phyloP scores from a whole-genome alignment of 2,888 invertebrate species.

The Odontothrips loti region DNA sequence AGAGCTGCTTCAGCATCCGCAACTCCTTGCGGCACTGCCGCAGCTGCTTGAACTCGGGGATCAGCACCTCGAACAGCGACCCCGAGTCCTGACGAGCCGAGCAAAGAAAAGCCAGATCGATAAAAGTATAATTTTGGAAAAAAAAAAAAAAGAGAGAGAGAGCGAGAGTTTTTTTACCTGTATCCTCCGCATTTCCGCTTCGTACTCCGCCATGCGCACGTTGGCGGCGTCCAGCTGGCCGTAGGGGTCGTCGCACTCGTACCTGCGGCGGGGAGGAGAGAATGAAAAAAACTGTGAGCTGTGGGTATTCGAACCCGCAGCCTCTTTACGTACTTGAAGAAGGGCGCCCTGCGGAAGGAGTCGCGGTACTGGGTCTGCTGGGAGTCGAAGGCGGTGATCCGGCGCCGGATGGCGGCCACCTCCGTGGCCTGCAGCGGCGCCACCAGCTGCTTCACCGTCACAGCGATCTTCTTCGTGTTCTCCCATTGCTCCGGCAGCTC shows the following conservation, averaged over 20 bases:
- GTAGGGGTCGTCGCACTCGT: conserved; percentile 69
- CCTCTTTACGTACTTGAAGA: conserved; percentile 45
- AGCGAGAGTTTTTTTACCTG: conserved; percentile 42
- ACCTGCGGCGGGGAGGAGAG: conserved; percentile 51
- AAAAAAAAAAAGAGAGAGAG: not conserved
- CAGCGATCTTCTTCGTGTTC: conserved; percentile 86
- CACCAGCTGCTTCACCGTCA: conserved; percentile 88
- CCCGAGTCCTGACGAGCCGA: conserved; percentile 67
- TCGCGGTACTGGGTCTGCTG: conserved; percentile 82
- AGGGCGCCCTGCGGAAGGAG: conserved; percentile 63
- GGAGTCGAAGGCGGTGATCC: conserved; percentile 78
- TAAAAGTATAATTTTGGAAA: not conserved
- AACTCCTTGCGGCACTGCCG: conserved; percentile 90
- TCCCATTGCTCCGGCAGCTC: conserved; percentile 96
- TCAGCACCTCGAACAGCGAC: conserved; percentile 87
- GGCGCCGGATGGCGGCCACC: conserved; percentile 83
- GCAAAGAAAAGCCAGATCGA: no score
- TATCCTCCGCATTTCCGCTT: conserved; percentile 79
- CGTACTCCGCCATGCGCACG: conserved; percentile 70
- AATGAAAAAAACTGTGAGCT: not conserved
- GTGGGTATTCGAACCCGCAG: conserved; percentile 1
- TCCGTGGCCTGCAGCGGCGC: conserved; percentile 92
- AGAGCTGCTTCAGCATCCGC: conserved; percentile 84
- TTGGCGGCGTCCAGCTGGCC: conserved; percentile 72
- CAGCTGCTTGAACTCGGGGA: conserved; percentile 89